Evolutionary conservation across 2,113 vertebrate genomes (phyloP).

Genomic region (Zeus faber): DNA sequence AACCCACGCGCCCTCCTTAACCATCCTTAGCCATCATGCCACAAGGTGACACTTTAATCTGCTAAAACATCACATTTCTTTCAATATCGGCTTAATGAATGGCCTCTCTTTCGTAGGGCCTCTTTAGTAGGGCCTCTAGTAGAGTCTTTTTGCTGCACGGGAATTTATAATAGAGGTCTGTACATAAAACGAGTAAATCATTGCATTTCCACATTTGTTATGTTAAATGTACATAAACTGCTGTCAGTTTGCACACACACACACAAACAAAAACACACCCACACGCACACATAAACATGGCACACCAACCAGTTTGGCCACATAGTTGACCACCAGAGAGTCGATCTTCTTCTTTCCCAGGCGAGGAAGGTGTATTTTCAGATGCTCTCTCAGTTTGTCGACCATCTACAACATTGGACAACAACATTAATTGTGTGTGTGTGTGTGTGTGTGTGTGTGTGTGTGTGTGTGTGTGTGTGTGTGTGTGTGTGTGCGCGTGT

Average conservation of each 20-base stretch:
- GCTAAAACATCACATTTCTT: too few relatives aligned
- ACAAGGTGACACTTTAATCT: too few relatives aligned
- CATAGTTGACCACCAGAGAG: constrained; percentile 84
- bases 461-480: constrained; percentile 3
- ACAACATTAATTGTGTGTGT: neutral
- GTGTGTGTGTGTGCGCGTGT: neutral
- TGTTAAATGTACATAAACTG: too few relatives aligned
- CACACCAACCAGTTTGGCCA: constrained; percentile 79
- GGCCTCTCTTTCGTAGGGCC: too few relatives aligned
- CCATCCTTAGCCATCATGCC: too few relatives aligned
- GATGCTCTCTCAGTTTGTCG: constrained; percentile 88
- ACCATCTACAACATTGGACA: constrained; percentile 77
- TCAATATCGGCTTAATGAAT: too few relatives aligned
- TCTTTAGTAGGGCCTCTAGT: too few relatives aligned
- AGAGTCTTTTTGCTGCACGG: too few relatives aligned
- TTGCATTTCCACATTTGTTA: too few relatives aligned
- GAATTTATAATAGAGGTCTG: too few relatives aligned
- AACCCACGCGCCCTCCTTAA: too few relatives aligned
- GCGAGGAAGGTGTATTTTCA: constrained; percentile 83
- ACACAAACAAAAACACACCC: neutral
- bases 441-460: constrained; percentile 7
- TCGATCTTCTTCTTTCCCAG: constrained; percentile 90
- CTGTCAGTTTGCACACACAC: neutral
- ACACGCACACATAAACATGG: neutral
- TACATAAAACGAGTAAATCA: too few relatives aligned